Percentiles rank a stretch among this genome's conserved stretches.
phyloP scores from a whole-genome alignment of 2,888 invertebrate genomes.

The Prosapia bicincta region DNA sequence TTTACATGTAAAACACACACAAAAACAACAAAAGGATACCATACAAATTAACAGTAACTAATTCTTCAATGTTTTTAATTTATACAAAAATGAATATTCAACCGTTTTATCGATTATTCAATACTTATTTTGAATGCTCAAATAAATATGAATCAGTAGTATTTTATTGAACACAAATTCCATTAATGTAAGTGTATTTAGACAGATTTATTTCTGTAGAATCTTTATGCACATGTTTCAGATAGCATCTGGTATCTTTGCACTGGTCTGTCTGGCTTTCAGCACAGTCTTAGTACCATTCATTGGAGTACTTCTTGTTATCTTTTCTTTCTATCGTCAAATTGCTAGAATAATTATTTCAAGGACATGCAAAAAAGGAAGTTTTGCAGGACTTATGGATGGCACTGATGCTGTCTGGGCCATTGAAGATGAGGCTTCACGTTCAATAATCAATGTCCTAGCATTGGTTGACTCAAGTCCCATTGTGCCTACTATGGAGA shows the following conservation, averaged over 20 bases:
- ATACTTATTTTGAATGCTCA: no score
- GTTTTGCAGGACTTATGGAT: slow-evolving; percentile 50
- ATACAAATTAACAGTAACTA: no score
- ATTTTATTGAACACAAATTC: no score
- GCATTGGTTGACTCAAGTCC: slow-evolving; percentile 46
- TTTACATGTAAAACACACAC: no score
- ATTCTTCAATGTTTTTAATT: neutral
- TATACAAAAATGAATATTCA: no score
- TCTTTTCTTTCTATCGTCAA: slow-evolving; percentile 19
- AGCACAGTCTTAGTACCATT: slow-evolving; percentile 16
- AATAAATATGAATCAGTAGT: neutral
- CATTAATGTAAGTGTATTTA: no score
- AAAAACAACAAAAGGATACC: no score
- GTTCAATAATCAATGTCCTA: slow-evolving; percentile 51
- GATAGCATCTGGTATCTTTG: slow-evolving; percentile 22
- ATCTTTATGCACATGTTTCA: no score
- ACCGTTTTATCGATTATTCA: no score
- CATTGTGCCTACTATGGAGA: slow-evolving; percentile 21
- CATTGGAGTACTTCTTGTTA: slow-evolving; percentile 14
- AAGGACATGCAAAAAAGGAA: slow-evolving; percentile 39
- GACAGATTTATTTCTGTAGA: no score
- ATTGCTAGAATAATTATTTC: slow-evolving; percentile 3
- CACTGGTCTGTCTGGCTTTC: slow-evolving; percentile 10
- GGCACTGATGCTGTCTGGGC: slow-evolving; percentile 56
- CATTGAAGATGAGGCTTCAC: slow-evolving; percentile 49